Base-by-base conservation (phyloP, 2,113 vertebrate genomes). In the Penelope pileata region DNA sequence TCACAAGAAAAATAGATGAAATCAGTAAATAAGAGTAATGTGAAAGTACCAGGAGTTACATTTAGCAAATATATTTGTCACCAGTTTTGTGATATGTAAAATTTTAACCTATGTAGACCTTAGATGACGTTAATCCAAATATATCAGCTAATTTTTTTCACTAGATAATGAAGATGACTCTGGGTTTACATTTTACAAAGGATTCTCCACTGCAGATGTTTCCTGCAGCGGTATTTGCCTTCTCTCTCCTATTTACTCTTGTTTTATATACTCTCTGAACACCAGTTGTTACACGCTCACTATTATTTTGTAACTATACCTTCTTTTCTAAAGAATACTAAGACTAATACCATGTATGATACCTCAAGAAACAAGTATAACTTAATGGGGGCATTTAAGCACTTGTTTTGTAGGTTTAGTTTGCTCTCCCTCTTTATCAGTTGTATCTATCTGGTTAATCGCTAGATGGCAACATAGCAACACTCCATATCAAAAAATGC, bases 401-500 rank as follows among this genome's bases (percentile, higher is more conserved):
- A 12, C 19, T 4, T 4, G 48, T 45, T 3, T 2, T 5, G 56
- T 5, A 38, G 18, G 29, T 45, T 80, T 27, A 78, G 10, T 69
- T 88, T 90, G 54, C 48, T 69, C 8, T 1, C 16, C 36, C 34
- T 19, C 2, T 5, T 38, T 69, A 27, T 59, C 66, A 67, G 0
- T 13, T 94, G 90, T 36, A 89, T 36, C 29, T 89, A 68, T 66
- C 62, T 30, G 1, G 42, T 79, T 90, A 45, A 58, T 63, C 96
- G 66, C 96, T 95, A 96, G 96, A 94, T 96, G 96, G 96, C 96
- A 94, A 67, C 72, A 87, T 38, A 92, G 70, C 47, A 89, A 85
- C 90, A 22, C 66, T 9, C 19, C 27, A 56, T 16, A 45, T 8
- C 58, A 62, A n/a, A 94, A 78, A 32, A 14, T 38, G 32, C 85